phyloP scores from a whole-genome alignment of 1,140 invertebrate genomes.

The Drosophila nigromelanica region DNA sequence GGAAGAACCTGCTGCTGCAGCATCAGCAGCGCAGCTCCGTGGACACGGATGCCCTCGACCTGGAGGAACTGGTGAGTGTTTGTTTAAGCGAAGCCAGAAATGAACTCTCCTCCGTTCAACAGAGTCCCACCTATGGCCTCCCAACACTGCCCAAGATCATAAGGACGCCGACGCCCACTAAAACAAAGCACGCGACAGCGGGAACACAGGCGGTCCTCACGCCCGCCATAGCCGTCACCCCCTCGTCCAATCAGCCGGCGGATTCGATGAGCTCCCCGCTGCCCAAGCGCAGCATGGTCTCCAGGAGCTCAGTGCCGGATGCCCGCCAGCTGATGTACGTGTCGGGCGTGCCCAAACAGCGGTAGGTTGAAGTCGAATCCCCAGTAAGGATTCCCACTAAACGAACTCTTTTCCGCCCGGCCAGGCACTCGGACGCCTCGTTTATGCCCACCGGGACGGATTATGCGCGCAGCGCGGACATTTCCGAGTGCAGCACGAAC shows the following conservation, averaged over 20 bases:
- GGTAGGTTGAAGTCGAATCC: conserved; percentile 17
- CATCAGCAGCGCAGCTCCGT: conserved; percentile 93
- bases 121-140: conserved; percentile 76
- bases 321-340: conserved; percentile 62
- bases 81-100: not conserved
- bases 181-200: conserved; percentile 21
- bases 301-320: conserved; percentile 62
- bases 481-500: conserved; percentile 93
- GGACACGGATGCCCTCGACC: conserved; percentile 91
- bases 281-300: conserved; percentile 58
- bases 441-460: conserved; percentile 55
- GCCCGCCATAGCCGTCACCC: conserved; percentile 63
- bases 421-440: conserved; percentile 66
- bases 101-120: not conserved
- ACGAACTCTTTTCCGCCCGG: not conserved
- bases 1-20: conserved; percentile 90
- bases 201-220: conserved; percentile 36
- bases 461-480: conserved; percentile 88
- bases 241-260: conserved; percentile 45
- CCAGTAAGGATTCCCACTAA: not conserved
- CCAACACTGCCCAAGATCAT: conserved; percentile 71
- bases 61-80: conserved; percentile 87
- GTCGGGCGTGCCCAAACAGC: conserved; percentile 54
- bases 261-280: conserved; percentile 48
- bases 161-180: conserved; percentile 62